A percentile compares a stretch with the other conserved stretches of the same genome.
These are phyloP conservation scores for Athalia circularis DNA, from an alignment of 2,888 invertebrate species.

Conservation along the genomic window DNA sequence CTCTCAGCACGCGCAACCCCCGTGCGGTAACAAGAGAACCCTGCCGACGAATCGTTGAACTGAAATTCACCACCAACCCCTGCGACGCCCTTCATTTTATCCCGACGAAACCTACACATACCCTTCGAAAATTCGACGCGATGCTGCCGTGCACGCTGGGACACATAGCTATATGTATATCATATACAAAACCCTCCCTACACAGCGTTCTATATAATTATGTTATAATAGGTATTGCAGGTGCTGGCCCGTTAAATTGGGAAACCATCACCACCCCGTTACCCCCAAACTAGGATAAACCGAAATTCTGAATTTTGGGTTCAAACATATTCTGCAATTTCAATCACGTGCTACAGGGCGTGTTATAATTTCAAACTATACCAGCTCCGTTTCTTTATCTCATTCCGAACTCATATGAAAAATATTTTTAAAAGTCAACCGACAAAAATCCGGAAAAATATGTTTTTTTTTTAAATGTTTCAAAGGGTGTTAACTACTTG, in stretches of 20 bases:
- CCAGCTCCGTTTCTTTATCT: not conserved
- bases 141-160: conserved; percentile 32
- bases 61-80: conserved; percentile 53
- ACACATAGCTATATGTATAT: conserved; percentile 14
- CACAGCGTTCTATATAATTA: conserved; percentile 60
- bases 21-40: conserved; percentile 48
- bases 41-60: conserved; percentile 57
- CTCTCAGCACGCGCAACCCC: conserved; percentile 64
- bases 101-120: conserved; percentile 22
- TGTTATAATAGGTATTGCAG: conserved; percentile 67
- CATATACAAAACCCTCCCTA: conserved; percentile 12
- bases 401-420: too few species aligned
- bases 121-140: conserved; percentile 6
- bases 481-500: too few species aligned
- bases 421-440: too few species aligned
- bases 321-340: too few species aligned
- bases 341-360: too few species aligned
- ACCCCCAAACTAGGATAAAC: conserved; percentile 1
- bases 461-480: too few species aligned
- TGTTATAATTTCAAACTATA: not conserved
- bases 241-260: conserved; percentile 68
- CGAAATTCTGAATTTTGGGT: conserved; percentile 44
- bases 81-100: conserved; percentile 38
- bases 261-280: conserved; percentile 58
- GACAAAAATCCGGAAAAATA: too few species aligned